Evolutionary conservation across 2,113 vertebrate species (phyloP), one percentile per base, ranked within the genome.

Genomic region (Campylomormyrus numenius): DNA sequence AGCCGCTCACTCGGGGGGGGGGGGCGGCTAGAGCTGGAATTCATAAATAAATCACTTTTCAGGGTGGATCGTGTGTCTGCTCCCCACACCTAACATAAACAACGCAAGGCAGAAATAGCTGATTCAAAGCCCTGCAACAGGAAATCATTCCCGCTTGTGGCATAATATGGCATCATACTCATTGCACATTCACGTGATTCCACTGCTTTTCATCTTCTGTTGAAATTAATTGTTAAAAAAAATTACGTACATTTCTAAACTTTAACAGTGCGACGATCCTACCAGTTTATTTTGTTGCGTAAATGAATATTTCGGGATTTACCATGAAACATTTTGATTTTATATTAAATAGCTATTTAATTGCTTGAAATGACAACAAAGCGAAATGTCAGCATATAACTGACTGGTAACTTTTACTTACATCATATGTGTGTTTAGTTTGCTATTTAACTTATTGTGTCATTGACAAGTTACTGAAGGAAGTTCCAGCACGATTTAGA

Each of bases 41-140:
- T 96, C 95, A 95, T 95, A 95, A 96, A 96, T 96, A 96, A 96
- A 96, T 96, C 95, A 95, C 94, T 95, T 96, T 96, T 95, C 94
- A 93, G 93, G 94, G 94, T 95, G 95, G 95, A 95, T 95, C 95
- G 94, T 95, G 93, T 95, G 95, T 95, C 96, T 93, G 58, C 74
- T 91, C 92, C 92, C 88, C 56, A 92, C 92, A 93, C 90, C 53
- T 90, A 95, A 96, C 96, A 96, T 94, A 96, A 96, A 96, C 94
- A 95, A 91, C 91, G 90, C 91, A 87, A 90, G 93, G 94, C 94
- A 94, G 93, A 95, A 96, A 96, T 95, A 95, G 95, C 94, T 91
- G 90, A 93, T 93, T 94, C 93, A 93, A 93, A 95, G 94, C 93
- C 94, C 92, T 91, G 91, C 93, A 91, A 92, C 94, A 95, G 95